Percentiles rank a stretch among this genome's conserved stretches.
Conservation (phyloP, 2,797 vertebrate genomes). For the Anomalospiza imberbis region DNA sequence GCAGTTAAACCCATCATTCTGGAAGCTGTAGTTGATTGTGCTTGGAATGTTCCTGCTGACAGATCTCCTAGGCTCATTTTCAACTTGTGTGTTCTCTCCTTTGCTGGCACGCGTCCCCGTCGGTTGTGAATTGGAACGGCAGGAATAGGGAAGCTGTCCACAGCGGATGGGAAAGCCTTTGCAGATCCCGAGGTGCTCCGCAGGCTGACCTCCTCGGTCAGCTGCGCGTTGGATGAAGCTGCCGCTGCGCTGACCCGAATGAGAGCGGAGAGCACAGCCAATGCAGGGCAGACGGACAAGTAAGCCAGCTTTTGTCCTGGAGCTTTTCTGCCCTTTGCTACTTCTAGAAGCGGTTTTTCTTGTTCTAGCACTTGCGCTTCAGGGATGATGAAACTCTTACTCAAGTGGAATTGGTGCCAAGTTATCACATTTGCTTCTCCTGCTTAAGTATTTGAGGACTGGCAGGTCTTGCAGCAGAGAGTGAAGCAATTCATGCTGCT, state of each 20-base stretch:
- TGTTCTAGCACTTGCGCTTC: accelerated
- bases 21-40: background rate
- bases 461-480: background rate
- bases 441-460: background rate
- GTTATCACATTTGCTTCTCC: background rate
- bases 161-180: conserved; percentile 82
- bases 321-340: accelerated
- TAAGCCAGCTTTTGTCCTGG: conserved; percentile 27
- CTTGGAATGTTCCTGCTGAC: background rate
- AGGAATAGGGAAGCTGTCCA: conserved; percentile 85
- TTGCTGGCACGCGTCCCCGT: background rate
- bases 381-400: background rate
- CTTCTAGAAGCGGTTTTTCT: background rate
- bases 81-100: conserved; percentile 38
- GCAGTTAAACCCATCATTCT: background rate
- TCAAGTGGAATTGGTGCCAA: background rate
- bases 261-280: conserved; percentile 82
- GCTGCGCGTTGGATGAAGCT: conserved; percentile 84
- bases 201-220: conserved; percentile 81
- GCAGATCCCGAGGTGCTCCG: conserved; percentile 83
- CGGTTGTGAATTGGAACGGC: background rate
- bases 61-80: background rate
- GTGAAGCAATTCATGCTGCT: background rate
- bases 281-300: conserved; percentile 82
- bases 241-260: conserved; percentile 83